Base-by-base conservation (phyloP, 2,113 vertebrate species). In the Podocnemis expansa region DNA sequence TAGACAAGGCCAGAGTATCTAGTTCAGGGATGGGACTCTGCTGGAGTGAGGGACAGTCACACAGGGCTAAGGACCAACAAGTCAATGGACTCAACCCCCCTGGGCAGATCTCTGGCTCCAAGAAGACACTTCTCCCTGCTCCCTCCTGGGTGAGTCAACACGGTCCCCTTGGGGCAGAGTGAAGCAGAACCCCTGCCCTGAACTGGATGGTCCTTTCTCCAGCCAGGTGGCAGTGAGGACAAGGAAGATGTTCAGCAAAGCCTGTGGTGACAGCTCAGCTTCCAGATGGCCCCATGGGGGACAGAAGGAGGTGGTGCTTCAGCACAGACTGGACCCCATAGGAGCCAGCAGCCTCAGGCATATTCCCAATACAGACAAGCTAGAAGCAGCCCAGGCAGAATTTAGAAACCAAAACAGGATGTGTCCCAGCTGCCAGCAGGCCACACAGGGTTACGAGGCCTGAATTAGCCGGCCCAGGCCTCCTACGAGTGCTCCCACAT, bases 331-430 rank as follows among this genome's bases (percentile, higher is more conserved):
- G 1, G 73, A 60, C 41, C 73, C 76, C 8, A 1, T 45, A 0
- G 1, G 52, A 22, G 80, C 16, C 9, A 1, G 25, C 43, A 14
- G 13, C 54, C 84, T 1, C 0, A 10, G 41, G 85, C 85, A 85
- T 0, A 1, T 56, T 8, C 86, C 88, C 84, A 76, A 73, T 82
- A 49, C 31, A 49, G 95, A 96, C 94, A 92, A 93, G 91, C 90
- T 96, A 90, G 85, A 82, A 56, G 52, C 80, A 52, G 83, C 79
- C 27, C 78, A 1, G 73, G 9, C 78, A 85, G 94, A 94, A 96
- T 96, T 96, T 95, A 96, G 96, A 95, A 96, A 95, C 90, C 94
- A 86, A 95, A 97, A 96, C 95, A 95, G 95, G 96, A 96, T 95
- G 89, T 94, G 85, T 96, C 89, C 87, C 82, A n/a, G 80, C 96